These are phyloP conservation scores for Drosophila greeni DNA, from an alignment of 2,888 invertebrate species.

Conservation along the genomic window DNA sequence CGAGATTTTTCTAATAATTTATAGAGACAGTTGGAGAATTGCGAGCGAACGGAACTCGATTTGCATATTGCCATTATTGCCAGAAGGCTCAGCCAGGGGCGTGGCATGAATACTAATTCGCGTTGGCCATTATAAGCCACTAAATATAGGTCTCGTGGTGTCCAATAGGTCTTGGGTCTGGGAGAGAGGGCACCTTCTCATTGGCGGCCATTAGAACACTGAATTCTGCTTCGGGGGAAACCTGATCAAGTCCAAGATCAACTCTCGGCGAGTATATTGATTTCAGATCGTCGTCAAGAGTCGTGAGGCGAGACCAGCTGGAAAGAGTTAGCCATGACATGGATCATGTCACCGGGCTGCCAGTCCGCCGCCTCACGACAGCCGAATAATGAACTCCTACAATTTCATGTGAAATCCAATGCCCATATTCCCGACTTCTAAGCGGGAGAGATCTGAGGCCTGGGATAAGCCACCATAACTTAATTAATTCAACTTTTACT, in stretches of 20 bases:
- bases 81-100: constrained; percentile 17
- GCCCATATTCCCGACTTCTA: constrained; percentile 1
- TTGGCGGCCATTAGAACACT: constrained; percentile 10
- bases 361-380: constrained; percentile 24
- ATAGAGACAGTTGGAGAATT: constrained; percentile 34
- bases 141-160: constrained; percentile 32
- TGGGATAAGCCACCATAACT: constrained; percentile 14
- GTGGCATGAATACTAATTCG: constrained; percentile 28
- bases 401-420: not conserved
- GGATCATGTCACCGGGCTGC: constrained; percentile 24
- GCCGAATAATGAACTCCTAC: constrained; percentile 22
- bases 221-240: constrained; percentile 14
- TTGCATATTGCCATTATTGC: constrained; percentile 32
- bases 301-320: constrained; percentile 37
- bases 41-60: constrained; percentile 40
- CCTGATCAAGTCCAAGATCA: constrained; percentile 36
- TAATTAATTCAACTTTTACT: constrained; percentile 38
- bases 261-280: constrained; percentile 17
- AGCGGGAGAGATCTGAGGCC: constrained; percentile 1
- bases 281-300: constrained; percentile 30
- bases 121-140: constrained; percentile 4
- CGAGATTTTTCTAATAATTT: constrained; percentile 30
- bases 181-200: constrained; percentile 12
- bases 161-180: constrained; percentile 26
- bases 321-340: constrained; percentile 35